A percentile compares a stretch with the other conserved stretches of the same genome.
These are phyloP conservation scores for Agrilus mali DNA, from an alignment of 2,888 invertebrate genomes.

Conservation along the genomic window DNA sequence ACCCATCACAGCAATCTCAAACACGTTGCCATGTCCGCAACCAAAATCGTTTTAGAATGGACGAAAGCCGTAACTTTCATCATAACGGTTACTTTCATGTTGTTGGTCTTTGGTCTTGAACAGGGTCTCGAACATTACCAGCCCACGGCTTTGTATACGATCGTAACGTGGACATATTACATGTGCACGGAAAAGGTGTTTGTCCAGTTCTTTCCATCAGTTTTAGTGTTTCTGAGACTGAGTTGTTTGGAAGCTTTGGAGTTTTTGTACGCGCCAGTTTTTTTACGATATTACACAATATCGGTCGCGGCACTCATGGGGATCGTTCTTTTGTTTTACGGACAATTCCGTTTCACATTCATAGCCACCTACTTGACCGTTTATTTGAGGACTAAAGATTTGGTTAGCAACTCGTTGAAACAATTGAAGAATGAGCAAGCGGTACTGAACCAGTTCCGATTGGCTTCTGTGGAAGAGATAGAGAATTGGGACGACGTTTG, in stretches of 20 bases:
- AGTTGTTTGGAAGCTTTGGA: slow-evolving; percentile 60
- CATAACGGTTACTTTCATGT: slow-evolving; percentile 63
- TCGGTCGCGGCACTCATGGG: slow-evolving; percentile 43
- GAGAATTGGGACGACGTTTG: slow-evolving; percentile 62
- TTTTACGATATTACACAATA: slow-evolving; percentile 47
- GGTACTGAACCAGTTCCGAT: slow-evolving; percentile 47
- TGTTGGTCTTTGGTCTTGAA: slow-evolving; percentile 61
- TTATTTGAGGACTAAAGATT: slow-evolving; percentile 50
- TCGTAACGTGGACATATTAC: slow-evolving; percentile 56
- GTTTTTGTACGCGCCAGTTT: slow-evolving; percentile 52
- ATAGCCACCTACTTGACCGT: slow-evolving; percentile 53
- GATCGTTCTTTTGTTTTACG: slow-evolving; percentile 40
- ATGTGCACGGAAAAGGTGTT: slow-evolving; percentile 60
- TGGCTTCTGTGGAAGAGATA: slow-evolving; percentile 54
- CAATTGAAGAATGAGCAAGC: slow-evolving; percentile 47
- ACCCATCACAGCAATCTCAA: slow-evolving; percentile 58
- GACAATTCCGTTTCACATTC: slow-evolving; percentile 45
- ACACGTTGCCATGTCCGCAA: slow-evolving; percentile 70
- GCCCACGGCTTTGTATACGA: slow-evolving; percentile 52
- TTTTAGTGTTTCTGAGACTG: slow-evolving; percentile 44
- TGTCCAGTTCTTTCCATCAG: slow-evolving; percentile 48
- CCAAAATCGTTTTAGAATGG: slow-evolving; percentile 70
- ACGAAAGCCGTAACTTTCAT: slow-evolving; percentile 70
- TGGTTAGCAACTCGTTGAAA: slow-evolving; percentile 41
- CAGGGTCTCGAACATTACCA: slow-evolving; percentile 63